These are phyloP conservation scores for Pheosia tremula DNA, from an alignment of 2,888 invertebrate genomes.

Conservation along the genomic window DNA sequence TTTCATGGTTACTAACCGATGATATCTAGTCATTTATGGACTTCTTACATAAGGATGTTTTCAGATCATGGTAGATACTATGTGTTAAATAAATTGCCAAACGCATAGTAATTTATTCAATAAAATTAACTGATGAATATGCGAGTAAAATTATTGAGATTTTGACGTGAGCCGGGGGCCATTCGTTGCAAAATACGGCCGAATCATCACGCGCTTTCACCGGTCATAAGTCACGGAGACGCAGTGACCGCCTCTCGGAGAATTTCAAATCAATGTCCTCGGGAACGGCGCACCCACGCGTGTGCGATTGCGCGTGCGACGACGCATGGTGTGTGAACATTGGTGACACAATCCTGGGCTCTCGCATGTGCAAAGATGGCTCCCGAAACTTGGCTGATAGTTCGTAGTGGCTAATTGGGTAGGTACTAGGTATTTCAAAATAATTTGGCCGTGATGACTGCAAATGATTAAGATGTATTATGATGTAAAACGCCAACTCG, in stretches of 20 bases:
- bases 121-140: conserved; percentile 17
- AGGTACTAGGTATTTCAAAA: neutral
- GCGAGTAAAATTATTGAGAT: conserved; percentile 35
- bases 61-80: neutral
- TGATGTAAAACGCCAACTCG: neutral
- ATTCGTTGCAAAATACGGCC: conserved; percentile 49
- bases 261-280: conserved; percentile 4
- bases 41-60: conserved; percentile 10
- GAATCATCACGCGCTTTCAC: conserved; percentile 57
- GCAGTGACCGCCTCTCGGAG: conserved; percentile 7
- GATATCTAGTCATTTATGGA: neutral
- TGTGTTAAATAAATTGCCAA: neutral
- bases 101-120: conserved; percentile 10
- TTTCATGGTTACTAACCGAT: neutral
- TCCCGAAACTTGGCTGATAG: neutral
- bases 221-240: conserved; percentile 54
- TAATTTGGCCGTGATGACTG: neutral
- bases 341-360: neutral
- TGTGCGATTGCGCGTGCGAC: neutral
- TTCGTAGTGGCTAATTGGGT: neutral
- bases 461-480: neutral
- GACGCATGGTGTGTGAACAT: neutral
- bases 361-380: neutral
- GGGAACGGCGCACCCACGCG: neutral
- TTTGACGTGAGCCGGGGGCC: conserved; percentile 35